A percentile compares a stretch with the other conserved stretches of the same genome.
Conservation (phyloP, 2,797 vertebrate genomes). For the Sebastiscus tertius region DNA sequence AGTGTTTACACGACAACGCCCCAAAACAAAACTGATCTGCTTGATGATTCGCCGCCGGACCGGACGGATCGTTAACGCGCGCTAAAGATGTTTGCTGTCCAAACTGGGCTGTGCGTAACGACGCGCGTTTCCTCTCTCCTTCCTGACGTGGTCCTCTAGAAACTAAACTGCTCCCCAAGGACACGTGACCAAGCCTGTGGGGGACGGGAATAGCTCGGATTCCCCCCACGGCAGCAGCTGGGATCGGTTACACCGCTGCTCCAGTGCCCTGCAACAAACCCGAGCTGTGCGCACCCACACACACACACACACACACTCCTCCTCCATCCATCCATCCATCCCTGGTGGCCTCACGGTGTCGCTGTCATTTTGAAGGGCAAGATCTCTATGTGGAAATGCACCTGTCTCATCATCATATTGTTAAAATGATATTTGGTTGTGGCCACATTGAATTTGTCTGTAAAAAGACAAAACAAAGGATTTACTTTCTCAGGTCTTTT, state of each 20-base stretch:
- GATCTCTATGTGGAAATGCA: background rate
- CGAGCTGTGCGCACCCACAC: conserved; percentile 11
- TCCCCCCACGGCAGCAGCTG: conserved; percentile 69
- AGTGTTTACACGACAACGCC: conserved; percentile 49
- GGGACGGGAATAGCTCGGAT: conserved; percentile 76
- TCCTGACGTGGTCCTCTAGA: conserved; percentile 41
- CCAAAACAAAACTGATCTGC: conserved; percentile 51
- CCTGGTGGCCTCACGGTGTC: conserved; percentile 53
- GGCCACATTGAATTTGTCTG: too few species aligned
- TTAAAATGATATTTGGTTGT: background rate
- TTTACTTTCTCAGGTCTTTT: too few species aligned
- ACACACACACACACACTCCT: background rate
- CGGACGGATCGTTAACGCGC: conserved; percentile 35
- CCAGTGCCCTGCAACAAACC: conserved; percentile 40
- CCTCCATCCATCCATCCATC: background rate
- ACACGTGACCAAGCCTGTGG: conserved; percentile 81
- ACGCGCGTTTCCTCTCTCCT: conserved; percentile 53
- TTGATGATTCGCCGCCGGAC: conserved; percentile 27
- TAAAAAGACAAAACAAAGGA: too few species aligned
- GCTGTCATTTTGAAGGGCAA: conserved; percentile 41
- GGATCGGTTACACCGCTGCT: conserved; percentile 71
- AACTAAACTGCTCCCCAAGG: conserved; percentile 75
- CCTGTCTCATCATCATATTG: background rate
- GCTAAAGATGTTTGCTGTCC: conserved; percentile 54
- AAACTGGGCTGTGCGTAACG: conserved; percentile 63